Evolutionary conservation across 2,113 vertebrate genomes (phyloP).

Genomic region (Brachypodius melanocephalos): DNA sequence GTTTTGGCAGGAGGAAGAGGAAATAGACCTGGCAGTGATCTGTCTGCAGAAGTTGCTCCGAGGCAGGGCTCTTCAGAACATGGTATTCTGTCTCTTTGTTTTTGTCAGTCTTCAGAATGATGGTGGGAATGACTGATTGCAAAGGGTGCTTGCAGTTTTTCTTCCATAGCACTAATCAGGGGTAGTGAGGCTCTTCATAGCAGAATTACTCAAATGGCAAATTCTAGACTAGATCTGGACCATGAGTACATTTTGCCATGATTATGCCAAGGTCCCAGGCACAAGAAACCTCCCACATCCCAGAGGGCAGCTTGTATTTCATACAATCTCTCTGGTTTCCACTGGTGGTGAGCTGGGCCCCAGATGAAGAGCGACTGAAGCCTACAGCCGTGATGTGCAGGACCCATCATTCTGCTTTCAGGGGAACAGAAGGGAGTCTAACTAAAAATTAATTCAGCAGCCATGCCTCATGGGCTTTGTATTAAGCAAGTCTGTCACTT

Average conservation of each 20-base stretch:
- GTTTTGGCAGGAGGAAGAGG: conserved; percentile 83
- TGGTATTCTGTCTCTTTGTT: conserved; percentile 70
- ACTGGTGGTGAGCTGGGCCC: background rate
- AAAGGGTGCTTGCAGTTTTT: background rate
- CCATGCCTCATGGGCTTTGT: background rate
- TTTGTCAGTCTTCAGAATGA: background rate
- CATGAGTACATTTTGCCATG: background rate
- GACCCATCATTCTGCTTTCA: background rate
- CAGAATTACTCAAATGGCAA: background rate
- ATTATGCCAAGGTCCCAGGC: background rate
- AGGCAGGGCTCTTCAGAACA: conserved; percentile 84
- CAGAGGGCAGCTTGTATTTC: background rate
- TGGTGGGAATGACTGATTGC: background rate
- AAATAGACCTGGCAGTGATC: conserved; percentile 84
- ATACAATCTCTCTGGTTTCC: background rate
- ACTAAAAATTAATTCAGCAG: background rate
- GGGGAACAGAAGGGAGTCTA: background rate
- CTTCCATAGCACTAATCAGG: background rate
- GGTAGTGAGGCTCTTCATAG: background rate
- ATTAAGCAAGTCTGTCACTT: background rate
- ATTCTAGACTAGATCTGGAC: background rate
- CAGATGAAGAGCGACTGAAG: background rate
- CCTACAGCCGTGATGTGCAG: background rate
- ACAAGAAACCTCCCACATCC: background rate
- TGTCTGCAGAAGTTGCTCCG: conserved; percentile 86